Evolutionary conservation across 2,797 vertebrate species (phyloP), one percentile per base, ranked within the genome.

Genomic region (Ibycter americanus): DNA sequence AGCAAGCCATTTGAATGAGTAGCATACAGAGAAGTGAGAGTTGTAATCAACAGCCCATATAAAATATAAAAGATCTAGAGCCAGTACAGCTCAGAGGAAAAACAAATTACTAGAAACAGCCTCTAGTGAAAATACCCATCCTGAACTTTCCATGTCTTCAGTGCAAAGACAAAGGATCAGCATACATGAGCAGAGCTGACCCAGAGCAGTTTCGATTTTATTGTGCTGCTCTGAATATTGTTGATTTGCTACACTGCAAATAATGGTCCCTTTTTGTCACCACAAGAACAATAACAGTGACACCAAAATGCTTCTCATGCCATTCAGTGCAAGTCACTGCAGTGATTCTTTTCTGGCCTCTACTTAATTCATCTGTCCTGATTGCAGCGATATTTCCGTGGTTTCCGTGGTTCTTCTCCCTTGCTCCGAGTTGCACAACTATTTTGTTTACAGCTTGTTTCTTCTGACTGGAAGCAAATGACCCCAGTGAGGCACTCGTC

Each of bases 241-340:
- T 82, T 63, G 54, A 84, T 77, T 76, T 55, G 54, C 32, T 74
- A n/a, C 67, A 71, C 42, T 90, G 47, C 85, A 89, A 92, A 98
- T 95, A 97, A 94, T 90, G 74, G 85, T 63, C 47, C 63, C 91
- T 96, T 95, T 95, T 89, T 86, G 87, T 91, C 81, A 85, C 94
- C 36, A 44, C 58, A 16, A 96, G 80, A 97, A 88, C 74, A 58
- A 56, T 72, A 91, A 83, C 54, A 67, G 42, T 20, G 46, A 62
- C 55, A 87, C 84, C 29, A 91, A 79, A 94, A 87, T 95, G 22
- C 22, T 85, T 96, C 74, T 87, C 95, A 68, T 89, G 56, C 73
- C 96, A 89, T 89, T 91, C 76, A 74, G 58, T 36, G 71, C 56
- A 72, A 71, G 55, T 93, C 82, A 79, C 74, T 77, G 51, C 78